Base-by-base conservation (phyloP, 2,113 vertebrate species). In the Protomyctophum bolini region DNA sequence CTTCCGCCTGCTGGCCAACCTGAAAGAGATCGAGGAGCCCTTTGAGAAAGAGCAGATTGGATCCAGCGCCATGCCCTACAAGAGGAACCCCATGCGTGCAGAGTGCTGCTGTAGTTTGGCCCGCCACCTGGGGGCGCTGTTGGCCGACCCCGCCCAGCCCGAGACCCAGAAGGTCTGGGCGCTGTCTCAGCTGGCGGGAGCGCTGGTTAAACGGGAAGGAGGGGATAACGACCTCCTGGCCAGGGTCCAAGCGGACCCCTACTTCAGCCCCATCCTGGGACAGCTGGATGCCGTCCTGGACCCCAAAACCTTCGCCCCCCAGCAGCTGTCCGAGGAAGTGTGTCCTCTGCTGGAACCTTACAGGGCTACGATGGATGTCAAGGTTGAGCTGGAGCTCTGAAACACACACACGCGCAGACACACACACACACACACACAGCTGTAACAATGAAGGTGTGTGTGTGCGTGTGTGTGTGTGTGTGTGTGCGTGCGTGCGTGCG, bases 1-100 rank as follows among this genome's bases (percentile, higher is more conserved):
- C 82, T 96, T 99, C 66, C 96, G 94, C 47, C 95, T 99, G 76
- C 88, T 99, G 76, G 98, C 98, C 59, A 97, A 95, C 89, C 89
- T 97, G 84, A 99, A 98, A 82, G 98, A 99, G 85, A 88, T 99
- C 10, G 98, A 99, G 80, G 98, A 99, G 70, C 98, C 98, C n/a
- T 98, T 99, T 92, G 98, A 99, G 81, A 98, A 96, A 48, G 96
- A 98, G 1, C 96, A 99, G 88, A 99, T 99, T 3, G 98, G 97
- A 14, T 99, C 98, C 0, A 99, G 98, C 45, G 98, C 98, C 0
- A 99, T 99, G 98, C 94, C 98, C 0, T 99, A 99, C 84, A 99
- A 99, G 92, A 93, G 97, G 90, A 99, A 99, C 77, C 98, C 98
- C 0, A 99, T 99, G 97, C 96, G 96, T 4, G 92, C 95, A 0